These are phyloP conservation scores for Garrulus glandarius DNA, from an alignment of 2,797 vertebrate genomes.

Conservation along the genomic window DNA sequence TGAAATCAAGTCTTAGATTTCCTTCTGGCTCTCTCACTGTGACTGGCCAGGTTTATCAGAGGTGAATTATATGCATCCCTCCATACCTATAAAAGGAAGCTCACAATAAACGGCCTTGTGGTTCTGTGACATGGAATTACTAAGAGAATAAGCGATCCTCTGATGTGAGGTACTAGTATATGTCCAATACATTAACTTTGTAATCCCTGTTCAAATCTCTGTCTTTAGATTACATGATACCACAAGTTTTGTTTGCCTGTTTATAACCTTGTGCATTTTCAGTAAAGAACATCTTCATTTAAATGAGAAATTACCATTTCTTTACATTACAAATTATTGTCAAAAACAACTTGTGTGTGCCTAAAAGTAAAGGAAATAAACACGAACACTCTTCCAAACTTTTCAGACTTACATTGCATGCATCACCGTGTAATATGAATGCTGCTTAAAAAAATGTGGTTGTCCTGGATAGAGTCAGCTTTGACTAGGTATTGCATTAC, in stretches of 20 bases:
- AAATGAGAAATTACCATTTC: not conserved
- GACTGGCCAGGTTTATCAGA: not conserved
- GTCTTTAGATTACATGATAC: not conserved
- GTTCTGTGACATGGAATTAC: not conserved
- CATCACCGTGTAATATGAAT: not conserved
- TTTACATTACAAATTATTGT: not conserved
- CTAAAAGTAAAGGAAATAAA: not conserved
- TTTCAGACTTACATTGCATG: not conserved
- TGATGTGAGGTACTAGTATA: not conserved
- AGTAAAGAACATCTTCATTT: not conserved
- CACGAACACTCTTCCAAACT: not conserved
- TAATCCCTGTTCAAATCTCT: not conserved
- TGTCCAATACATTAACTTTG: not conserved
- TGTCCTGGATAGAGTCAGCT: not conserved
- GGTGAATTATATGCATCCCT: not conserved
- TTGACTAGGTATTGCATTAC: not conserved
- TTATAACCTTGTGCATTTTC: not conserved
- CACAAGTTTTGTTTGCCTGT: not conserved
- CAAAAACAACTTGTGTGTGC: not conserved
- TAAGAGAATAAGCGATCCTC: not conserved
- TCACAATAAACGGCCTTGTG: not conserved
- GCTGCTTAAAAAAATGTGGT: not conserved
- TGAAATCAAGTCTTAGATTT: slow-evolving; percentile 10
- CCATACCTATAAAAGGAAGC: not conserved
- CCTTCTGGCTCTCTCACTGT: not conserved